Base-by-base conservation (phyloP, 2,888 invertebrate species). In the Athripsodes cinereus region DNA sequence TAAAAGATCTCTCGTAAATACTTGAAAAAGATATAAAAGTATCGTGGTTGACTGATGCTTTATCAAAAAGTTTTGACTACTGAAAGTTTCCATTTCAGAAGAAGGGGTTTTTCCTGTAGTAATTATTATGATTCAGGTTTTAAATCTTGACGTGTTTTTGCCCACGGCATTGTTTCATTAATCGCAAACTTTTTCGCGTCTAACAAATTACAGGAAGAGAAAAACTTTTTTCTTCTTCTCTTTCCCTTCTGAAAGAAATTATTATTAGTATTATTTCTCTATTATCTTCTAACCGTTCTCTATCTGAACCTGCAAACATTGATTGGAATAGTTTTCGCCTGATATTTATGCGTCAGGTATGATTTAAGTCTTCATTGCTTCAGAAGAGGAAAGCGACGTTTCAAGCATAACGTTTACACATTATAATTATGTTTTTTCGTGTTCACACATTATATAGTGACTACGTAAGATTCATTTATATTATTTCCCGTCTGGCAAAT, bases 101-200 rank as follows among this genome's bases (percentile, higher is more conserved):
- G 57, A 58, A 58, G 57, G 57, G 57, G 60, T 55, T 46, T 20
- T 49, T 46, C 59, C 58, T 40, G 57, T 61, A 63, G 59, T 63
- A 59, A 63, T 63, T 60, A 62, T 62, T 63, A 63, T 63, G 63
- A 63, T 63, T 61, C 63, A 61, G 63, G 63, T 63, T 63, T 31
- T 63, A 63, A 63, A 63, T 57, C 63, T 61, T 63, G 63, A 63
- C 63, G 63, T 55, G 63, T 56, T 31, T 31, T n/a, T 55, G 62
- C 62, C 60, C 60, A 59, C 60, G 63, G 63, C 63, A 59, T 62
- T 61, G 63, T 63, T 63, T 63, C 59, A 63, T 63, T 63, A 63
- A 61, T 63, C 63, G 61, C 63, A 59, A 63, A 63, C 56, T 63
- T 62, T 63, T 63, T 63, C 60, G 58, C 60, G 62, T 62, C 62